These are phyloP conservation scores for Leptopilina drosophilae DNA, from an alignment of 2,888 invertebrate species.

Conservation along the genomic window DNA sequence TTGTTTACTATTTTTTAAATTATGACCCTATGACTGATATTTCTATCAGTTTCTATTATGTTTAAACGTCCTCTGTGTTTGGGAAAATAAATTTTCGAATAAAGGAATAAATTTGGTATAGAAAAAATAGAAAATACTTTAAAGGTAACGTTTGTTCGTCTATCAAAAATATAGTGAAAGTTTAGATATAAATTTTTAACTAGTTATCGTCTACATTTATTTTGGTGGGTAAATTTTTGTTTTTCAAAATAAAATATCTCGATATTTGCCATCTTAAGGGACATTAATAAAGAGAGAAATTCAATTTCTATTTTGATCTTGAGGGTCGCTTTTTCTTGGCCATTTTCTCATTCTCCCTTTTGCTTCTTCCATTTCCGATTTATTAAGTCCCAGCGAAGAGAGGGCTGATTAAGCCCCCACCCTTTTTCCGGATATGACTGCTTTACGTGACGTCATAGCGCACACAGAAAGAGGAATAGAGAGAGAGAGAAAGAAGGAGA, in stretches of 20 bases:
- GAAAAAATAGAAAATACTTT: too few relatives aligned
- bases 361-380: conserved; percentile 32
- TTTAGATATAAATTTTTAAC: too few relatives aligned
- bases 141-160: too few relatives aligned
- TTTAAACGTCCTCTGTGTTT: too few relatives aligned
- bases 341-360: conserved; percentile 35
- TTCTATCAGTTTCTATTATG: too few relatives aligned
- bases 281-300: conserved; percentile 21
- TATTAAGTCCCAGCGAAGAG: conserved; percentile 30
- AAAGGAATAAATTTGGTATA: too few relatives aligned
- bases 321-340: conserved; percentile 29
- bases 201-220: too few relatives aligned
- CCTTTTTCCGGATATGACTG: conserved; percentile 29
- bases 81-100: too few relatives aligned
- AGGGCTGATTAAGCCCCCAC: conserved; percentile 17
- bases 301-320: conserved; percentile 20
- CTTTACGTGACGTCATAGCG: background rate
- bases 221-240: background rate
- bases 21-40: too few relatives aligned
- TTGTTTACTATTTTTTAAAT: too few relatives aligned
- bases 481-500: background rate
- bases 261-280: background rate
- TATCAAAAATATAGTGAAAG: too few relatives aligned
- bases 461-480: too few relatives aligned
- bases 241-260: background rate